Conservation (phyloP, 2,888 invertebrate species). For the Xestia ashworthii region DNA sequence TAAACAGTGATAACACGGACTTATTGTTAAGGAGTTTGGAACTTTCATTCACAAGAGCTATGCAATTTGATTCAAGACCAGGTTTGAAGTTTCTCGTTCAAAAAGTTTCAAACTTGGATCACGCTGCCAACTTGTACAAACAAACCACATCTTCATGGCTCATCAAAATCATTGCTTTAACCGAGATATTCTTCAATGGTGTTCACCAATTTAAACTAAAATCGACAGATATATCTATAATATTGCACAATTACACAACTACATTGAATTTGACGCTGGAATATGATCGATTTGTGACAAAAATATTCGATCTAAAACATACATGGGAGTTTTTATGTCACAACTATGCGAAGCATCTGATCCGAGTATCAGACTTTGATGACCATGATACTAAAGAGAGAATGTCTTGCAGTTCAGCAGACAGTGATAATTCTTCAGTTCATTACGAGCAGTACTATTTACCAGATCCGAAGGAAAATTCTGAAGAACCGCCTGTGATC, state of each 20-base stretch:
- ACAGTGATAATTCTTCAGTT: conserved; percentile 83
- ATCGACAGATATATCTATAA: conserved; percentile 91
- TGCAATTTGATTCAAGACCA: conserved; percentile 97
- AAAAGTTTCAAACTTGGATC: conserved; percentile 96
- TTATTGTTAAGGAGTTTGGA: conserved; percentile 95
- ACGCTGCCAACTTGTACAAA: conserved; percentile 97
- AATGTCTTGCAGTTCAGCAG: conserved; percentile 83
- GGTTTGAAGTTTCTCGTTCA: conserved; percentile 98
- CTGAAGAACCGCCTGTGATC: conserved; percentile 63
- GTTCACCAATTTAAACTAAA: conserved; percentile 92
- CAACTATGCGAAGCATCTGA: conserved; percentile 88
- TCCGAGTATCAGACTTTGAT: conserved; percentile 84
- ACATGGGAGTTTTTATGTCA: conserved; percentile 92
- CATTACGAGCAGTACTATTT: conserved; percentile 84
- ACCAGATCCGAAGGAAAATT: conserved; percentile 66
- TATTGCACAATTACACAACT: conserved; percentile 91
- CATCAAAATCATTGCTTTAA: conserved; percentile 95
- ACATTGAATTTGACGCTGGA: conserved; percentile 89
- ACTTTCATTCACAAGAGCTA: conserved; percentile 95
- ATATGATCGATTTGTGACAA: conserved; percentile 91
- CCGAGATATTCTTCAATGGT: conserved; percentile 95
- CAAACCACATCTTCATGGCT: conserved; percentile 98
- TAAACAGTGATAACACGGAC: conserved; percentile 92
- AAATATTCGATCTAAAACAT: conserved; percentile 91
- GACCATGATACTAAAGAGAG: conserved; percentile 81